Base-by-base conservation (phyloP, 2,797 vertebrate species). In the Xerus rutilus region DNA sequence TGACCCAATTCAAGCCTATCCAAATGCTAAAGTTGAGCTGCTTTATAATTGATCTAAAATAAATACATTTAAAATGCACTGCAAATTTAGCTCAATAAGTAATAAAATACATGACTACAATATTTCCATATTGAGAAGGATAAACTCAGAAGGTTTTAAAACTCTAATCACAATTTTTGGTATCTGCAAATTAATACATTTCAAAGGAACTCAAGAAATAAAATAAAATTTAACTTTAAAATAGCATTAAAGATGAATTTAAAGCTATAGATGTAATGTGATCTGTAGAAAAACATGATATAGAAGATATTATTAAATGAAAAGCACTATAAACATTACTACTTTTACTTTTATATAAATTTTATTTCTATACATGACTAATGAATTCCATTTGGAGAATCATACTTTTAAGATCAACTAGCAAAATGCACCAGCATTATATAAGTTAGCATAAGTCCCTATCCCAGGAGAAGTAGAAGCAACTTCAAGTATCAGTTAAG, bases 321-420 rank as follows among this genome's bases (percentile, higher is more conserved):
- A 96, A 74, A 30, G 28, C 45, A 89, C 47, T 76, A 21, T 76
- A 85, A 89, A 82, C n/a, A 32, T 74, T 72, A 76, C 10, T 62
- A 1, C 64, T 93, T 82, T 95, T 47, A 82, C 32, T 81, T 93
- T 92, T 87, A 47, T 62, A 23, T 30, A 74, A 52, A 84, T 90
- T 74, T 76, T 92, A 14, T 47, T 82, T 57, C 8, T 79, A 23
- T 28, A 30, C 2, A 25, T 93, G 39, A 78, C 10, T n/a, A 82
- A 45, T 86, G 21, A 95, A 94, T 79, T 91, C 8, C 17, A 85
- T 54, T 85, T 87, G 78, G 28, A n/a, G 64, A 95, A 73, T 70
- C 49, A 49, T 54, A 93, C 47, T 93, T 94, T 95, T 86, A 96
- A 87, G 57, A 72, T 69, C 52, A 73, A 59, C 67, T 78, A 95